phyloP scores from a whole-genome alignment of 2,113 vertebrate species.

The Spermophilus dauricus region DNA sequence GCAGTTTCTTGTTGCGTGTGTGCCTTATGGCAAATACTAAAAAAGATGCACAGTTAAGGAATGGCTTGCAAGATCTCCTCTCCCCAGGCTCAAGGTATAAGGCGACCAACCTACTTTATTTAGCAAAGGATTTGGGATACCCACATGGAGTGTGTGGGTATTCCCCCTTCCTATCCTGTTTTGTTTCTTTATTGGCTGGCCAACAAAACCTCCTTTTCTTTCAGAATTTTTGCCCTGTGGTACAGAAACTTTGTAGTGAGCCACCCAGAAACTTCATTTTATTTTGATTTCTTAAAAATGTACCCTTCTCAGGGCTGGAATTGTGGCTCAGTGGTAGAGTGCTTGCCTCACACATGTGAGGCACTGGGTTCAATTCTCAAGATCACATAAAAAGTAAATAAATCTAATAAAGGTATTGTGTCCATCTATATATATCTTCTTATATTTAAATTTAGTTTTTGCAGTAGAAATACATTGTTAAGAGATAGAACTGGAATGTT shows the following conservation, averaged over 20 bases:
- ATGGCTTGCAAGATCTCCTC: background rate
- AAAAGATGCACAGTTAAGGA: background rate
- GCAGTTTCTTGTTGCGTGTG: background rate
- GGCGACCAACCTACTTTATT: background rate
- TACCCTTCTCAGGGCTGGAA: background rate
- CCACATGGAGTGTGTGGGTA: background rate
- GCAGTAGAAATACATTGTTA: background rate
- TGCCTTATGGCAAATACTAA: background rate
- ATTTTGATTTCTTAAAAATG: constrained; percentile 68
- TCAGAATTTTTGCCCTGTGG: constrained; percentile 30
- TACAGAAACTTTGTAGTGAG: constrained; percentile 53
- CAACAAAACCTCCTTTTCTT: constrained; percentile 63
- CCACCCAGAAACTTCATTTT: constrained; percentile 68
- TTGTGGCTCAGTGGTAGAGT: no score
- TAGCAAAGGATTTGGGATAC: constrained; percentile 5
- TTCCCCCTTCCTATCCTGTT: background rate
- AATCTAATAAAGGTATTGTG: no score
- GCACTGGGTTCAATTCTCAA: no score
- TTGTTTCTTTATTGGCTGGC: constrained; percentile 27
- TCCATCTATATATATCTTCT: background rate
- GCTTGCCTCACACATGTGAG: no score
- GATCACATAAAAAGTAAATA: no score
- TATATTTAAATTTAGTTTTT: constrained; percentile 11
- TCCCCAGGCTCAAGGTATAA: background rate
- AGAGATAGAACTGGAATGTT: constrained; percentile 2